phyloP scores from a whole-genome alignment of 1,140 invertebrate genomes.

The Leptinotarsa lineolata region DNA sequence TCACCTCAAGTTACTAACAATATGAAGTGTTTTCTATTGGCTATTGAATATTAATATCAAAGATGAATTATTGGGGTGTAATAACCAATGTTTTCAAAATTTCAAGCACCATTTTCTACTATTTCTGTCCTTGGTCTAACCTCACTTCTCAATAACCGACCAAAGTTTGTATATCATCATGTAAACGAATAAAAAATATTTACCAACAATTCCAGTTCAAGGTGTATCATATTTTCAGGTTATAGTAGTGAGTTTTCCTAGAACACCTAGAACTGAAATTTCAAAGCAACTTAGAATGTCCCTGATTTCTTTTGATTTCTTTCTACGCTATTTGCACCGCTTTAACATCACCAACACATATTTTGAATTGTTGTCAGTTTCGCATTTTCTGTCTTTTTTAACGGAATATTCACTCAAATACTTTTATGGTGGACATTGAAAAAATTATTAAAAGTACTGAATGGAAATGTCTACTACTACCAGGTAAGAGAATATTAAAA shows the following conservation, averaged over 20 bases:
- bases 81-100: not conserved
- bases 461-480: no score
- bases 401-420: not conserved
- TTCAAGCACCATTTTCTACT: slow-evolving; percentile 8
- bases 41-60: no score
- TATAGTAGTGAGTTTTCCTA: not conserved
- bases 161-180: slow-evolving; percentile 21
- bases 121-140: slow-evolving; percentile 14
- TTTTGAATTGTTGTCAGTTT: not conserved
- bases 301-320: slow-evolving; percentile 4
- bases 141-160: slow-evolving; percentile 26
- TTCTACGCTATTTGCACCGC: slow-evolving; percentile 10
- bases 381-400: slow-evolving; percentile 9
- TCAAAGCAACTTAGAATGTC: slow-evolving; percentile 1
- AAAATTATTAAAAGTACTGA: no score
- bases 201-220: not conserved
- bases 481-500: no score
- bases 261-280: slow-evolving; percentile 10
- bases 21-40: no score
- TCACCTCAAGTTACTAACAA: no score
- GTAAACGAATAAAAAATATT: slow-evolving; percentile 11
- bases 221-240: slow-evolving; percentile 17
- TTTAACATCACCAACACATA: slow-evolving; percentile 7
- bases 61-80: no score
- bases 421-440: no score